Base-by-base conservation (phyloP, 2,113 vertebrate genomes). In the Plotosus lineatus region DNA sequence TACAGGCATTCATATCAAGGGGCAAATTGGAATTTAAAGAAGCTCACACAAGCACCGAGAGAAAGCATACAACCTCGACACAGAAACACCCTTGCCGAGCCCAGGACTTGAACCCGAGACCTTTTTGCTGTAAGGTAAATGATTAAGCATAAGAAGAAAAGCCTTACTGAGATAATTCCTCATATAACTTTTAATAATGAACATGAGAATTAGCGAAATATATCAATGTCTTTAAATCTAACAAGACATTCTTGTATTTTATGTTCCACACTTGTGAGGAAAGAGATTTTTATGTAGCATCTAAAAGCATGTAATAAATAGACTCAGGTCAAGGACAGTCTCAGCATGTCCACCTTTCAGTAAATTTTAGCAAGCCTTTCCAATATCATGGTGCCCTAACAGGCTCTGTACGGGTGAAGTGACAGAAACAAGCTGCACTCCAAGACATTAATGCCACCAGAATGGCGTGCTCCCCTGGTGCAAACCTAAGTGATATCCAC, bases 311-410 rank as follows among this genome's bases (percentile, higher is more conserved):
- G 87, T 81, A 80, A 85, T 83, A 85, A 65, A 55, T 66, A 60
- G 84, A 73, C 79, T 81, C 77, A 72, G 84, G 85, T 82, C 86
- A 78, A 75, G 72, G 56, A 51, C 53, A 66, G 56, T 65, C 55
- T 78, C 65, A 74, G 58, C 75, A 69, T 78, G 56, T 23, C 31
- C 42, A 63, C 65, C n/a, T 76, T 28, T 66, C 81, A 81, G 79
- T 82, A 81, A 65, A 89, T 88, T 89, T 83, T 86, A 88, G 82
- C 87, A 90, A 77, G 80, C 84, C 86, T 90, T 84, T 89, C 88
- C 75, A 85, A 85, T 90, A 88, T 89, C 88, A 87, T 48, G 74
- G 86, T 87, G 84, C 82, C 38, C 61, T 84, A 82, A 83, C 60
- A 74, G 46, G 74, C 75, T 38, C n/a, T 50, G 10, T 55, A 31